A percentile compares a stretch with the other conserved stretches of the same genome.
These are phyloP conservation scores for Helleia helle DNA, from an alignment of 2,888 invertebrate genomes.

Conservation along the genomic window DNA sequence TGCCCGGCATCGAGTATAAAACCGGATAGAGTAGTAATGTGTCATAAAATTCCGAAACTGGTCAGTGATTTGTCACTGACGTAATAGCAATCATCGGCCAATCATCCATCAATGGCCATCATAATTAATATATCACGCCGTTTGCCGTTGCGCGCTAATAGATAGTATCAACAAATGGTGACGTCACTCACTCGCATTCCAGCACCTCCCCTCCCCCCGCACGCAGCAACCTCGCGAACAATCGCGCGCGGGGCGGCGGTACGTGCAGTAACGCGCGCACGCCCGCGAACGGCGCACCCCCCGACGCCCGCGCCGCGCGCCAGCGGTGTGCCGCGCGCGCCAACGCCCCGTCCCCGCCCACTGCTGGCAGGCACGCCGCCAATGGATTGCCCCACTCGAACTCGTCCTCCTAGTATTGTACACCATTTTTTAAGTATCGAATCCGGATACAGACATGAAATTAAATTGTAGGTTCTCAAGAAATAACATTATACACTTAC, in stretches of 20 bases:
- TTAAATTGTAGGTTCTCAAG: neutral
- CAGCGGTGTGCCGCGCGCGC: constrained; percentile 79
- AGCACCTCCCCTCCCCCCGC: constrained; percentile 85
- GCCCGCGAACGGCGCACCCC: constrained; percentile 65
- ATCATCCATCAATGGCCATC: too few species aligned
- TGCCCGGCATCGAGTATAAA: too few species aligned
- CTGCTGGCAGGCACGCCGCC: constrained; percentile 66
- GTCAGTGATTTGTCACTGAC: too few species aligned
- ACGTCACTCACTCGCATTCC: constrained; percentile 65
- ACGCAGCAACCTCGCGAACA: constrained; percentile 79
- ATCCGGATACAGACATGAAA: neutral
- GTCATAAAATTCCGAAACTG: too few species aligned
- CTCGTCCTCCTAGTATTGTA: constrained; percentile 82
- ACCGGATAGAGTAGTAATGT: too few species aligned
- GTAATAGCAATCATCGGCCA: too few species aligned
- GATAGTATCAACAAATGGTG: too few species aligned
- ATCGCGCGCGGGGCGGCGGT: constrained; percentile 71
- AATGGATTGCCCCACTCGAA: constrained; percentile 90
- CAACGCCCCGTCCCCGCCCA: constrained; percentile 61
- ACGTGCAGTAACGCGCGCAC: constrained; percentile 74
- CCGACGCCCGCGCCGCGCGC: constrained; percentile 73
- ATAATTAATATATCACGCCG: too few species aligned
- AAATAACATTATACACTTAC: too few species aligned
- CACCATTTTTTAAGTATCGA: neutral
- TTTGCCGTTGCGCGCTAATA: too few species aligned